Evolutionary conservation across 2,797 vertebrate genomes (phyloP).

Genomic region (Acridotheres tristis): DNA sequence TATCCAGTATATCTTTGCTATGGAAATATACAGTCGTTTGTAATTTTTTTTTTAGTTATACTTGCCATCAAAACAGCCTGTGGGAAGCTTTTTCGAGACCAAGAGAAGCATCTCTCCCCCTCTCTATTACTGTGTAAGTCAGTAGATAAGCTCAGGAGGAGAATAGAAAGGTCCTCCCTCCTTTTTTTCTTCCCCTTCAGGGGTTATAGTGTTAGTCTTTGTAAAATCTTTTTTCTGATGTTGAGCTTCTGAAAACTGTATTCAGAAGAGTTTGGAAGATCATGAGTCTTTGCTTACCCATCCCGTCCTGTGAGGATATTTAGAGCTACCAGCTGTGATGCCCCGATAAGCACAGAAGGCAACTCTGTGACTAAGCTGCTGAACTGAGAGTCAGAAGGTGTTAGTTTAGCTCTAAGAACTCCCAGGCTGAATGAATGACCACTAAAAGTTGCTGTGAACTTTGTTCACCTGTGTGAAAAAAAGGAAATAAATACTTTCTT

Average conservation of each 20-base stretch:
- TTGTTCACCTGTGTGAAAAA: not conserved
- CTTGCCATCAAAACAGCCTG: conserved; percentile 58
- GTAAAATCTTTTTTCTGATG: conserved; percentile 44
- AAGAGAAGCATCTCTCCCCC: not conserved
- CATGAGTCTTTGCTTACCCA: not conserved
- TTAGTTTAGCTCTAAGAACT: not conserved
- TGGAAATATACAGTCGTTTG: conserved; percentile 44
- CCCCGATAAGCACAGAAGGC: not conserved
- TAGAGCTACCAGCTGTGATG: not conserved
- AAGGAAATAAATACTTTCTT: not conserved
- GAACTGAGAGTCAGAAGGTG: not conserved
- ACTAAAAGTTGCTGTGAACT: not conserved
- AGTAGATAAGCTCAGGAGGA: conserved; percentile 46
- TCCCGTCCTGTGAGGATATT: not conserved
- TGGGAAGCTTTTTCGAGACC: conserved; percentile 23
- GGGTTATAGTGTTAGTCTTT: conserved; percentile 40
- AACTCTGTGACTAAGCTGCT: not conserved
- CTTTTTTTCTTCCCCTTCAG: not conserved
- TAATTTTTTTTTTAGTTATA: not conserved
- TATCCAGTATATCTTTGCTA: conserved; percentile 52
- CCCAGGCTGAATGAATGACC: not conserved
- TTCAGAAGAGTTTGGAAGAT: not conserved
- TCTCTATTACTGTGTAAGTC: conserved; percentile 12
- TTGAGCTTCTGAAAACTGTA: conserved; percentile 45
- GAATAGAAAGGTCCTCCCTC: conserved; percentile 32